Conservation (phyloP, 2,888 invertebrate species). For the Drosophila monieri region DNA sequence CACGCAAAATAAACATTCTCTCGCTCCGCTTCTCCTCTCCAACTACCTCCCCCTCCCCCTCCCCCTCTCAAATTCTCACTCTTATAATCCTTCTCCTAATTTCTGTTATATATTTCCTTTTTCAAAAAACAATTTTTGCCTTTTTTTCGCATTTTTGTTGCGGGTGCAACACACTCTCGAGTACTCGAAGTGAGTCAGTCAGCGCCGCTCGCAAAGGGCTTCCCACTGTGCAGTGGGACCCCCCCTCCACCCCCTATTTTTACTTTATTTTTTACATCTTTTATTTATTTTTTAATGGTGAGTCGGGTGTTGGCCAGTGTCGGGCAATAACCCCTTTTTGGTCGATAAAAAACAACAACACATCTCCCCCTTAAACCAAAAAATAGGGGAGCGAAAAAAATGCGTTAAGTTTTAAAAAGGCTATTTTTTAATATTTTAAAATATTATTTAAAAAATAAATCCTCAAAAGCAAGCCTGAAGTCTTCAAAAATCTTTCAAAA, state of each 20-base stretch:
- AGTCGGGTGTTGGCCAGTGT: slow-evolving; percentile 52
- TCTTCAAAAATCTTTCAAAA: not conserved
- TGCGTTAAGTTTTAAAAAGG: not conserved
- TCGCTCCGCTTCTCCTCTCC: not conserved
- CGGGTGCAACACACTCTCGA: slow-evolving; percentile 73
- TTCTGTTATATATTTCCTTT: not conserved
- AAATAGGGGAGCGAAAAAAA: slow-evolving; percentile 20
- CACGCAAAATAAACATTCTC: slow-evolving; percentile 75
- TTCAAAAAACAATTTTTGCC: slow-evolving; percentile 9
- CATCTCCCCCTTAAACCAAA: not conserved
- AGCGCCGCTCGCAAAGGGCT: slow-evolving; percentile 41
- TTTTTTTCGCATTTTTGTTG: slow-evolving; percentile 35
- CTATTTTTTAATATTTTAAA: not conserved
- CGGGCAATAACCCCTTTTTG: slow-evolving; percentile 70
- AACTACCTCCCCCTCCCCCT: no score
- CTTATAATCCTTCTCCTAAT: slow-evolving; percentile 28
- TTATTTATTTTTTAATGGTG: slow-evolving; percentile 30
- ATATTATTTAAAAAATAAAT: not conserved
- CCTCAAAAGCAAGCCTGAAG: not conserved
- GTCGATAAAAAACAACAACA: slow-evolving; percentile 10
- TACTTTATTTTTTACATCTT: slow-evolving; percentile 7
- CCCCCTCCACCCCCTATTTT: slow-evolving; percentile 10
- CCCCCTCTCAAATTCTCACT: not conserved
- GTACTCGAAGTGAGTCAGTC: slow-evolving; percentile 66
- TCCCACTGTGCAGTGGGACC: slow-evolving; percentile 32